These are phyloP conservation scores for Tapirus terrestris DNA, from an alignment of 2,113 vertebrate species.

Conservation along the genomic window DNA sequence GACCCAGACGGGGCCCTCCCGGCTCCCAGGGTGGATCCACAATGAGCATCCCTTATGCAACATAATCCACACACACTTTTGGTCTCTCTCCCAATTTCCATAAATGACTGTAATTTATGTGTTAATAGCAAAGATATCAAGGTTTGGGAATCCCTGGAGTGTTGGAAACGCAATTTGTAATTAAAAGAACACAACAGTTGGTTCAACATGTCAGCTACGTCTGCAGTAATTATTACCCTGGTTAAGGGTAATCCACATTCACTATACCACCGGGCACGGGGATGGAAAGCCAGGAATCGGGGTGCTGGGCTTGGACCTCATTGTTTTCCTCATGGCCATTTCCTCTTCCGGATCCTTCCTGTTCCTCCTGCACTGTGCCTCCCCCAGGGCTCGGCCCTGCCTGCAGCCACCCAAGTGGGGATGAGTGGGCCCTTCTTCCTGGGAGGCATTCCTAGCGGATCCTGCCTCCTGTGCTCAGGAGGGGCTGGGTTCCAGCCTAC, in stretches of 20 bases:
- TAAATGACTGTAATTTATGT: slow-evolving; percentile 76
- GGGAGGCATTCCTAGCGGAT: neutral
- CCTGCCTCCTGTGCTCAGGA: neutral
- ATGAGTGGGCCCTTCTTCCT: neutral
- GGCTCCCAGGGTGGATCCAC: neutral
- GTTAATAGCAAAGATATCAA: slow-evolving; percentile 76
- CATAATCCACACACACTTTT: slow-evolving; percentile 22
- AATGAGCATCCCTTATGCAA: slow-evolving; percentile 41
- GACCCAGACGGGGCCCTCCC: neutral
- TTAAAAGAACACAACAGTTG: slow-evolving; percentile 77
- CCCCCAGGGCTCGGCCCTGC: neutral
- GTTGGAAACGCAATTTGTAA: slow-evolving; percentile 77
- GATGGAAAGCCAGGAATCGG: slow-evolving; percentile 32
- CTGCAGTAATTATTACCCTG: slow-evolving; percentile 79
- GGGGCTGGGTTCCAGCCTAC: neutral
- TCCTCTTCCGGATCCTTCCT: neutral
- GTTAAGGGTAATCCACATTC: slow-evolving; percentile 76
- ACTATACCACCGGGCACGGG: slow-evolving; percentile 46
- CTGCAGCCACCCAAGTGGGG: neutral
- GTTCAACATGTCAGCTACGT: slow-evolving; percentile 70
- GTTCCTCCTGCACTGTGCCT: neutral
- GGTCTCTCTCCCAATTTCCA: slow-evolving; percentile 69
- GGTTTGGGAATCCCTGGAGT: slow-evolving; percentile 80
- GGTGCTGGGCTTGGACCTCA: neutral
- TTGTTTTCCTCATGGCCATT: neutral